Evolutionary conservation across 2,888 invertebrate species (phyloP).

Genomic region (Elysia crispata): DNA sequence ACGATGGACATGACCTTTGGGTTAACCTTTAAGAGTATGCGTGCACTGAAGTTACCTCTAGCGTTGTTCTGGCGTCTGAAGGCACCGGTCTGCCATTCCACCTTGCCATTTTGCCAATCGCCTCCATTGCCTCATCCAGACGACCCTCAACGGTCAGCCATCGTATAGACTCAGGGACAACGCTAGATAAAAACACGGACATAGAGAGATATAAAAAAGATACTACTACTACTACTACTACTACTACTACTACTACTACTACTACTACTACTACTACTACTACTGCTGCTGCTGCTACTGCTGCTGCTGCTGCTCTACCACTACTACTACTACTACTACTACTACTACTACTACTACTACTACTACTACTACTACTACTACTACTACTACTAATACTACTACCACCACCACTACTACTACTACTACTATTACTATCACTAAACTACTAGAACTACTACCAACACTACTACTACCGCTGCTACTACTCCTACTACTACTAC

Average conservation of each 20-base stretch:
- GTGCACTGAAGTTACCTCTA: conserved; percentile 16
- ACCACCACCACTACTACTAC: no score
- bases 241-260: conserved; percentile 3
- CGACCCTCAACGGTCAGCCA: conserved; percentile 26
- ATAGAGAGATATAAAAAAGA: no score
- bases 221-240: conserved; percentile 4
- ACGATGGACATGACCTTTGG: no score
- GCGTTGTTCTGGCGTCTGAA: neutral
- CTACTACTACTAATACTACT: no score
- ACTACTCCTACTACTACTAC: no score
- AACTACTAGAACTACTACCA: no score
- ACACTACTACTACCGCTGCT: no score
- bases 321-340: conserved; percentile 9
- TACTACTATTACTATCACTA: no score
- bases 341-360: conserved; percentile 9
- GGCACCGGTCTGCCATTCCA: conserved; percentile 37
- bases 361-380: no score
- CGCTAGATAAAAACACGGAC: neutral
- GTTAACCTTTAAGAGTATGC: no score
- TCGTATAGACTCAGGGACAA: conserved; percentile 29
- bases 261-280: conserved; percentile 4
- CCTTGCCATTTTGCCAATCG: conserved; percentile 18
- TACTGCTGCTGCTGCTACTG: neutral
- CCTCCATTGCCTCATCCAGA: conserved; percentile 24
- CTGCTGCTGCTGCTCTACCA: neutral